A percentile compares a stretch with the other conserved stretches of the same genome.
phyloP scores from a whole-genome alignment of 2,888 invertebrate genomes.

The Limenitis camilla region DNA sequence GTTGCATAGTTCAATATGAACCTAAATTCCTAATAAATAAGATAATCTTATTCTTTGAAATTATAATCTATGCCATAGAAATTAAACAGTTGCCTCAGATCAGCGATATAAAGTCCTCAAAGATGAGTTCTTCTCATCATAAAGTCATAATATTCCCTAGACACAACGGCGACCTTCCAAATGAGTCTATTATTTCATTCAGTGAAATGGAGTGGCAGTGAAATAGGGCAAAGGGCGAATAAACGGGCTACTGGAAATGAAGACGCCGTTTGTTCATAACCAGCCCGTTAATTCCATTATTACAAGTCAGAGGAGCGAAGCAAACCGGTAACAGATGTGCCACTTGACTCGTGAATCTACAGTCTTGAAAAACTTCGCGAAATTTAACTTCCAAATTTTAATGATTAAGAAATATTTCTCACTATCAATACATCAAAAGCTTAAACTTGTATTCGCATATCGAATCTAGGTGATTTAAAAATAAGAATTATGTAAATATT shows the following conservation, averaged over 20 bases:
- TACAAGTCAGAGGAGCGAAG: conserved; percentile 66
- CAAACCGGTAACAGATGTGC: conserved; percentile 67
- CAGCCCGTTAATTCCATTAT: conserved; percentile 73
- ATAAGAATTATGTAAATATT: too few relatives aligned
- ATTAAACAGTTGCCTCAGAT: background rate
- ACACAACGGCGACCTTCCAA: conserved; percentile 50
- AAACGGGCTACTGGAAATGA: conserved; percentile 68
- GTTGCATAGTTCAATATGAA: too few relatives aligned
- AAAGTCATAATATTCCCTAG: conserved; percentile 53
- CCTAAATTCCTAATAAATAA: too few relatives aligned
- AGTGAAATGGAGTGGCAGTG: conserved; percentile 67
- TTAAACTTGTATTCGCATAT: background rate
- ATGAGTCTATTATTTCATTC: conserved; percentile 66
- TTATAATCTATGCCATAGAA: background rate
- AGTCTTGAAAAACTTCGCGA: conserved; percentile 26
- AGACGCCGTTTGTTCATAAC: conserved; percentile 73
- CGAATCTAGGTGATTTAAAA: too few relatives aligned
- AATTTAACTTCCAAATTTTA: conserved; percentile 25
- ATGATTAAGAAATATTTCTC: conserved; percentile 8
- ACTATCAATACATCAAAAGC: background rate
- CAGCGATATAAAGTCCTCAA: conserved; percentile 17
- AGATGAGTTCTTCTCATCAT: conserved; percentile 40
- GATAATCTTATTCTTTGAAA: too few relatives aligned
- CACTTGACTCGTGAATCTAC: conserved; percentile 50
- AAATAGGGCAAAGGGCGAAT: conserved; percentile 64